Evolutionary conservation across 2,888 invertebrate species (phyloP).

Genomic region (Matsumyia berberina): DNA sequence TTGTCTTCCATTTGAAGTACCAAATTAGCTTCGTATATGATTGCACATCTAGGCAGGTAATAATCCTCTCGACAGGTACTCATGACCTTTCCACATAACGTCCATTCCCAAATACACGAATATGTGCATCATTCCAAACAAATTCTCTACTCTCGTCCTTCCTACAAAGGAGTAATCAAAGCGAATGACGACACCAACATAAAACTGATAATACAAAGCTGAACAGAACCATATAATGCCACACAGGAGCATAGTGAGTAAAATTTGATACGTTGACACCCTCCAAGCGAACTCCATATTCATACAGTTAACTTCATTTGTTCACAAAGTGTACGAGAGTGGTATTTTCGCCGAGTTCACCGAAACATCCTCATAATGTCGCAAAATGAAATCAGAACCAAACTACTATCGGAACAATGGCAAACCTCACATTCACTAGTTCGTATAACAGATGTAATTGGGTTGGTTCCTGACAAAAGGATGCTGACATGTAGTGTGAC

Average conservation of each 20-base stretch:
- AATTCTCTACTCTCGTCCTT: neutral
- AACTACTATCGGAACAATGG: conserved; percentile 11
- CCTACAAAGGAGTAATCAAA: conserved; percentile 14
- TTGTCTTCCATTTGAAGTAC: too few species aligned
- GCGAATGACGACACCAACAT: conserved; percentile 1
- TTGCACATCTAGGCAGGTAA: too few species aligned
- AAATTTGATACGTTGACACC: conserved; percentile 31
- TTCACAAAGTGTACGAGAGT: neutral
- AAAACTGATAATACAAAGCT: conserved; percentile 13
- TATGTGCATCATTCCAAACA: conserved; percentile 4
- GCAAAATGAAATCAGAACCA: conserved; percentile 10
- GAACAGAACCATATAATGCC: neutral
- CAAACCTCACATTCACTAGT: neutral
- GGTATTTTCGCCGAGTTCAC: neutral
- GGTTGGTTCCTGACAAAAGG: conserved; percentile 27
- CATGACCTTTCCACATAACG: neutral
- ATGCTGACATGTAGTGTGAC: neutral
- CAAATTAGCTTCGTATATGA: too few species aligned
- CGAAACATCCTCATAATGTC: conserved; percentile 1
- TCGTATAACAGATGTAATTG: conserved; percentile 9
- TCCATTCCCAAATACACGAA: neutral
- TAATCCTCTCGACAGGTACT: too few species aligned
- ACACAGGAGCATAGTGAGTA: conserved; percentile 18
- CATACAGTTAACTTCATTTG: conserved; percentile 11
- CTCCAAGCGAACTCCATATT: conserved; percentile 37